Percentiles rank a stretch among this genome's conserved stretches.
phyloP scores from a whole-genome alignment of 2,113 vertebrate species.

The Mustela nigripes region DNA sequence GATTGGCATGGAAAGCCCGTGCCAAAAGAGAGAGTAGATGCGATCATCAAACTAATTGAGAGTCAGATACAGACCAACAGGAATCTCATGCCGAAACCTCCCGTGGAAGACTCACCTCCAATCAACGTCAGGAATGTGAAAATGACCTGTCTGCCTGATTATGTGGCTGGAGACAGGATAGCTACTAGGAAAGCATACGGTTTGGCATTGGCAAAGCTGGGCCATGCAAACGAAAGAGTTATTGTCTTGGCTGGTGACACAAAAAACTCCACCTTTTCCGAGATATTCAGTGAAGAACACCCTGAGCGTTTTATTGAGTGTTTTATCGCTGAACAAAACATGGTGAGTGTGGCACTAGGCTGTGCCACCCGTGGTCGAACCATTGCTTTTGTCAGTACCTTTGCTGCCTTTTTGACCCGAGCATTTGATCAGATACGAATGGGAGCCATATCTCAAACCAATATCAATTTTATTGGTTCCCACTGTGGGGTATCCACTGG shows the following conservation, averaged over 20 bases:
- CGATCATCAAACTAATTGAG: conserved; percentile 86
- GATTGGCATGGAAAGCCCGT: conserved; percentile 94
- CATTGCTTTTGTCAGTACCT: conserved; percentile 91
- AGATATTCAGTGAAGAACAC: conserved; percentile 90
- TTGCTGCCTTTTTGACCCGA: conserved; percentile 91
- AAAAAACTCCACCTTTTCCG: conserved; percentile 93
- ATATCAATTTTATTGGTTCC: conserved; percentile 92
- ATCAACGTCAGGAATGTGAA: conserved; percentile 82
- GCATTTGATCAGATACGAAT: conserved; percentile 95
- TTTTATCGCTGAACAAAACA: conserved; percentile 94
- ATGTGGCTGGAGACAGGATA: conserved; percentile 91
- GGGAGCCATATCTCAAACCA: conserved; percentile 93
- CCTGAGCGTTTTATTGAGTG: conserved; percentile 93
- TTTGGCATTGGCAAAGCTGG: conserved; percentile 89
- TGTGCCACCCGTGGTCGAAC: conserved; percentile 90
- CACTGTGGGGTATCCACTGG: conserved; percentile 92
- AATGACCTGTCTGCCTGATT: conserved; percentile 87
- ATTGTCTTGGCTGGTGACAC: conserved; percentile 92
- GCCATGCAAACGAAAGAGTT: conserved; percentile 87
- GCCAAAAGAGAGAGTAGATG: conserved; percentile 89
- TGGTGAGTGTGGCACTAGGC: conserved; percentile 93
- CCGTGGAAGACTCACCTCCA: conserved; percentile 85
- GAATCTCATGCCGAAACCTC: conserved; percentile 84
- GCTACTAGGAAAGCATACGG: conserved; percentile 89
- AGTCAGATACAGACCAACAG: conserved; percentile 89